Evolutionary conservation across 2,888 invertebrate genomes (phyloP).

Genomic region (Dasypogon diadema): DNA sequence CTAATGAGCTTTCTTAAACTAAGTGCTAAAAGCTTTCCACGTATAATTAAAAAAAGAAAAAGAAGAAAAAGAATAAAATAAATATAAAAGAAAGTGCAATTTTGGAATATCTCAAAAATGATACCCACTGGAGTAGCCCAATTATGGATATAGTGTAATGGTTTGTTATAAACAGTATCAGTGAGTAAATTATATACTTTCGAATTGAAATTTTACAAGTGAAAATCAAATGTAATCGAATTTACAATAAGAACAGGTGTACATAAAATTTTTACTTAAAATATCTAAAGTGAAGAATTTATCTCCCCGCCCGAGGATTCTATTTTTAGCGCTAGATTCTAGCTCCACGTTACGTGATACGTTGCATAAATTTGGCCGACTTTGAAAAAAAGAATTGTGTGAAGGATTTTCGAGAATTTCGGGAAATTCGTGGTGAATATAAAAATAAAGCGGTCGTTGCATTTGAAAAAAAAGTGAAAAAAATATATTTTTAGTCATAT

Average conservation of each 20-base stretch:
- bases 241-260: conserved; percentile 30
- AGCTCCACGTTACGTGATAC: conserved; percentile 41
- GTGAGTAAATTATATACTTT: neutral
- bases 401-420: conserved; percentile 27
- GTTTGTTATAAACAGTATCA: neutral
- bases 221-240: conserved; percentile 2
- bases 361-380: conserved; percentile 34
- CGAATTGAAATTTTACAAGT: neutral
- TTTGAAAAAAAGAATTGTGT: conserved; percentile 32
- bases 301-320: conserved; percentile 1
- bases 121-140: neutral
- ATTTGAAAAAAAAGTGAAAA: no score
- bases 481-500: no score
- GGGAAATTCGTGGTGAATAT: no score
- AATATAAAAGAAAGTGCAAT: neutral
- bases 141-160: neutral
- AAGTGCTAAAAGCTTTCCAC: no score
- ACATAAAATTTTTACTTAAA: conserved; percentile 8
- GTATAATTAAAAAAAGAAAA: no score
- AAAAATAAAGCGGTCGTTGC: no score
- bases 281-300: conserved; percentile 18
- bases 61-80: neutral
- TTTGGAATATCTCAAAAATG: neutral
- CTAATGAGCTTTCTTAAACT: conserved; percentile 2
- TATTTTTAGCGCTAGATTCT: conserved; percentile 18